Conservation (phyloP, 35 echinoderm and acorn worm species). For the Apostichopus parvimensis region DNA sequence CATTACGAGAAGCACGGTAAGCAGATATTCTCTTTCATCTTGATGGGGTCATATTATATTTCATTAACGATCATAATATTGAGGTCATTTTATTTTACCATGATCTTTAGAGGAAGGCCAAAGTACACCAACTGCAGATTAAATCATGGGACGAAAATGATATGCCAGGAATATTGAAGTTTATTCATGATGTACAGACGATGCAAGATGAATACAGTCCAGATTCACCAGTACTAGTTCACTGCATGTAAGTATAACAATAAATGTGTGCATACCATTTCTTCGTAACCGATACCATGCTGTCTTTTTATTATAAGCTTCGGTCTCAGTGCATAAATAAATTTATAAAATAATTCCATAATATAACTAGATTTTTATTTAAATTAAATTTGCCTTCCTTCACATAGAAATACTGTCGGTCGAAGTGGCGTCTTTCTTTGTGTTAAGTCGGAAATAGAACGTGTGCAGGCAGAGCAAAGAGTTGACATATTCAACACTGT, state of each 20-base stretch:
- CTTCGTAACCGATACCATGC: neutral
- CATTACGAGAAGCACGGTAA: too few species aligned
- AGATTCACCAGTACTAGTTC: neutral
- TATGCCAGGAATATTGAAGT: neutral
- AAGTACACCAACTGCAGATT: neutral
- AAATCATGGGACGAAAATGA: neutral
- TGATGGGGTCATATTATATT: too few species aligned
- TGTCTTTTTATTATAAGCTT: neutral
- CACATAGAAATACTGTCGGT: neutral
- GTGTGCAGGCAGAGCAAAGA: neutral
- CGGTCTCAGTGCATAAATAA: too few species aligned
- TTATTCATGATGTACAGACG: neutral
- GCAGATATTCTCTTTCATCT: too few species aligned
- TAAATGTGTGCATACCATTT: neutral
- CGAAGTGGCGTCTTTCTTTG: neutral
- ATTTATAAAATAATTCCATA: too few species aligned
- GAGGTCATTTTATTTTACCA: neutral
- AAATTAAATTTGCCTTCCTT: neutral
- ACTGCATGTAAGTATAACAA: constrained; percentile 6
- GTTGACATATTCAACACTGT: constrained; percentile 17
- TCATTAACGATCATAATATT: neutral
- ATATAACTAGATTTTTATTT: too few species aligned
- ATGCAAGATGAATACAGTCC: neutral
- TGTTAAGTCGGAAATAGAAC: constrained; percentile 26
- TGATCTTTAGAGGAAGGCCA: neutral